Evolutionary conservation across 1,140 invertebrate species (phyloP).

Genomic region (Anastrepha obliqua): DNA sequence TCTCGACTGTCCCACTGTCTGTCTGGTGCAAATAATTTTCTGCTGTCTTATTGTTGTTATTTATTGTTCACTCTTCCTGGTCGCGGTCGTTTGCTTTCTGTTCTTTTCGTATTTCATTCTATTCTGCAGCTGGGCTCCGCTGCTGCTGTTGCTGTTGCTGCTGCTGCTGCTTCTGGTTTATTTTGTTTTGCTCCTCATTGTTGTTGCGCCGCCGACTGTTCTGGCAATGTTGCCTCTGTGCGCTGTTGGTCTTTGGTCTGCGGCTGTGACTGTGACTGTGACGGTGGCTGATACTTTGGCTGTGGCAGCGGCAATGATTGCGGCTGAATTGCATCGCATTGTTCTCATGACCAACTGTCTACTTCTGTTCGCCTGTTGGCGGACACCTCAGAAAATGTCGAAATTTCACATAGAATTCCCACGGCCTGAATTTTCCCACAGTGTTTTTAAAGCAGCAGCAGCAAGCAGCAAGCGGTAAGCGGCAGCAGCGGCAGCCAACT

Average conservation of each 20-base stretch:
- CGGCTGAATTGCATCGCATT: constrained; percentile 36
- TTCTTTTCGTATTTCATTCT: background rate
- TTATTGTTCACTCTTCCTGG: background rate
- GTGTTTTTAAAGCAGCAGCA: constrained; percentile 51
- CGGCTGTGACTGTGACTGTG: background rate
- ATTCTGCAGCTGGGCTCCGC: background rate
- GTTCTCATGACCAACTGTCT: constrained; percentile 59
- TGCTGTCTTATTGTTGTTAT: background rate
- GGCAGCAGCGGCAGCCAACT: background rate
- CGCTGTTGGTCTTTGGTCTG: background rate
- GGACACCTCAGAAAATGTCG: constrained; percentile 69
- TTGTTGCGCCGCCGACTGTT: background rate
- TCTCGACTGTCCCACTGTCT: background rate
- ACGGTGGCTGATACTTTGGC: background rate
- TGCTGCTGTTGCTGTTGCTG: background rate
- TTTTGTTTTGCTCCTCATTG: background rate
- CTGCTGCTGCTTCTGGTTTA: background rate
- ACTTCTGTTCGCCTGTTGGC: constrained; percentile 71
- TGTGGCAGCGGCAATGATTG: background rate
- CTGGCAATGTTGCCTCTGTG: background rate
- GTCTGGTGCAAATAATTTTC: background rate
- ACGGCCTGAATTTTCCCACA: constrained; percentile 74
- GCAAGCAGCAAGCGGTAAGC: background rate
- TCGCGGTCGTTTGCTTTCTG: background rate
- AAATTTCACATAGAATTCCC: constrained; percentile 74